Conservation (phyloP, 2,888 invertebrate species). For the Luperina testacea region DNA sequence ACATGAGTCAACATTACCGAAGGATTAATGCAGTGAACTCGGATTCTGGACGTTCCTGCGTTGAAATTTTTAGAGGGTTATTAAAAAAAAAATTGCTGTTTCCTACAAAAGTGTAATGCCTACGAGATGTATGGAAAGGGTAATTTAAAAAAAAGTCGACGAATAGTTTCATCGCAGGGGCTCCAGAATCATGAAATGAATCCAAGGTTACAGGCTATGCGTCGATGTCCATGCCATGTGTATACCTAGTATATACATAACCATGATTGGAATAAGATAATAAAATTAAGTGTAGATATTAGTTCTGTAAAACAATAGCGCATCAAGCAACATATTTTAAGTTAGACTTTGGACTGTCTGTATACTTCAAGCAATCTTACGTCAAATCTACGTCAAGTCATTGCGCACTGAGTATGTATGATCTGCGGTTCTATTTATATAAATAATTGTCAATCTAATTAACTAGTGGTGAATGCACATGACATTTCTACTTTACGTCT, state of each 20-base stretch:
- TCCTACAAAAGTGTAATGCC: too few relatives aligned
- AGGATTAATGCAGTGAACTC: background rate
- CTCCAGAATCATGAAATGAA: too few relatives aligned
- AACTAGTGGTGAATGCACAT: background rate
- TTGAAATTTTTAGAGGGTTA: too few relatives aligned
- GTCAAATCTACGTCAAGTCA: background rate
- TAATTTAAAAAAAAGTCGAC: too few relatives aligned
- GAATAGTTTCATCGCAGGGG: too few relatives aligned
- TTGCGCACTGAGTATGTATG: background rate
- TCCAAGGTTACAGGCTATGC: too few relatives aligned
- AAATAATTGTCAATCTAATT: slow-evolving; percentile 1
- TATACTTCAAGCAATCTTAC: background rate
- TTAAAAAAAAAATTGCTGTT: too few relatives aligned
- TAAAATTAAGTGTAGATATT: background rate
- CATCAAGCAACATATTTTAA: background rate
- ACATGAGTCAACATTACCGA: slow-evolving; percentile 1
- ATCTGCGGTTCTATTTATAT: slow-evolving; percentile 4
- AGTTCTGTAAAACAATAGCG: background rate
- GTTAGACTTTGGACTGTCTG: background rate
- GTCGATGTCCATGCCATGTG: too few relatives aligned
- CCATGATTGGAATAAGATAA: background rate
- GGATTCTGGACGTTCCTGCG: too few relatives aligned
- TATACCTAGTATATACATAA: background rate
- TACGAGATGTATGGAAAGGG: too few relatives aligned
- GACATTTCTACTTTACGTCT: background rate